phyloP scores from a whole-genome alignment of 2,797 vertebrate species.

The Cyclura pinguis region DNA sequence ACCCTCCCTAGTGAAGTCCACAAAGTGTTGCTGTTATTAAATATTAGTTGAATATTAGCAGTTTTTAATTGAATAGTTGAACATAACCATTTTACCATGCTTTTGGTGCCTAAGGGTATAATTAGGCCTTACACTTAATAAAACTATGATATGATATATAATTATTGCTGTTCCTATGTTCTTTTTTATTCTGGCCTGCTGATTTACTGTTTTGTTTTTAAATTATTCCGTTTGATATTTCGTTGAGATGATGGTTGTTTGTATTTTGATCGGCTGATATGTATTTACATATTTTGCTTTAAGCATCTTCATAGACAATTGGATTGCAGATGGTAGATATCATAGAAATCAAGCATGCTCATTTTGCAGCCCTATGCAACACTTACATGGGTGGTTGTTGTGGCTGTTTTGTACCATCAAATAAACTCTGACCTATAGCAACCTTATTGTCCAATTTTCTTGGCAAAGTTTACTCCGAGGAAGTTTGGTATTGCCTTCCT shows the following conservation, averaged over 20 bases:
- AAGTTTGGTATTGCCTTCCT: too few relatives aligned
- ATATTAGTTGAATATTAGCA: not conserved
- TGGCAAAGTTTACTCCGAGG: too few relatives aligned
- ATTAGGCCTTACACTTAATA: not conserved
- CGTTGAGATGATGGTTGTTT: not conserved
- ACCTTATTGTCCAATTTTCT: too few relatives aligned
- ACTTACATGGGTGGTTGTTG: not conserved
- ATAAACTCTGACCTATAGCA: too few relatives aligned
- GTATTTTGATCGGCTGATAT: not conserved
- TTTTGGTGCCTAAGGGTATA: not conserved
- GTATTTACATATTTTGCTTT: not conserved
- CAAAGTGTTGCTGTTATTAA: not conserved
- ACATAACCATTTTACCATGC: not conserved
- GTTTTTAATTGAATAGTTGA: not conserved
- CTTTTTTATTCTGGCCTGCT: not conserved
- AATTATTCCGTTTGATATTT: constrained; percentile 16
- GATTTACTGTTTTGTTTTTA: not conserved
- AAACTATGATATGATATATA: not conserved
- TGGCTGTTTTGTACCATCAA: too few relatives aligned
- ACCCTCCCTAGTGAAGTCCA: not conserved
- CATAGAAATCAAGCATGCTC: not conserved
- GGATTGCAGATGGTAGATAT: not conserved
- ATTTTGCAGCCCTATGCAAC: too few relatives aligned
- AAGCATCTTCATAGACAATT: not conserved
- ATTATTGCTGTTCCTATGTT: not conserved